phyloP scores from a whole-genome alignment of 2,888 invertebrate genomes.

The Cheilosia scutellata region DNA sequence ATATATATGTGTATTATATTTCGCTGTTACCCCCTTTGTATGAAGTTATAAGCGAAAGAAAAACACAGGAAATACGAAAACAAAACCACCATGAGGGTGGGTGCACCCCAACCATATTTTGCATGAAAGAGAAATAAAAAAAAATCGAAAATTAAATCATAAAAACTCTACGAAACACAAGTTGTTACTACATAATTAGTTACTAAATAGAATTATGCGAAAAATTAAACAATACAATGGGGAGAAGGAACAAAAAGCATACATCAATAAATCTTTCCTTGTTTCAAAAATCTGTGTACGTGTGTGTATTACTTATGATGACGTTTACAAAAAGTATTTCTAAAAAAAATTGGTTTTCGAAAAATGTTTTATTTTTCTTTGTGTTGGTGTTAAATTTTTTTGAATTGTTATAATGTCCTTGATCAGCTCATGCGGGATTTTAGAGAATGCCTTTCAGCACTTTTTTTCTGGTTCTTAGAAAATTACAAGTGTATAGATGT shows the following conservation, averaged over 20 bases:
- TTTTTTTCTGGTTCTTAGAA: slow-evolving; percentile 2
- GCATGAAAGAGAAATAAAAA: slow-evolving; percentile 12
- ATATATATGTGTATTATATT: background rate
- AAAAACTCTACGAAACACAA: slow-evolving; percentile 25
- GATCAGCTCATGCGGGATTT: slow-evolving; percentile 66
- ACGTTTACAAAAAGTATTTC: slow-evolving; percentile 60
- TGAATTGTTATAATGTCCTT: slow-evolving; percentile 55
- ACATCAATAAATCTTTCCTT: slow-evolving; percentile 67
- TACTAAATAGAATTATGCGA: slow-evolving; percentile 32
- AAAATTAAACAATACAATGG: slow-evolving; percentile 24
- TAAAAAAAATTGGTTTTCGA: slow-evolving; percentile 39
- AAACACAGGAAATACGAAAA: slow-evolving; percentile 59
- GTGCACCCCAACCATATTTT: slow-evolving; percentile 41
- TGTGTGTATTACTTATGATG: slow-evolving; percentile 70
- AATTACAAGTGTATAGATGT: slow-evolving; percentile 9
- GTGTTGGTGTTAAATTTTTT: slow-evolving; percentile 60
- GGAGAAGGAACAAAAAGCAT: slow-evolving; percentile 42
- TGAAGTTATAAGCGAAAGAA: slow-evolving; percentile 47
- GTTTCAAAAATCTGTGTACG: slow-evolving; percentile 55
- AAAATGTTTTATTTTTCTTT: slow-evolving; percentile 44
- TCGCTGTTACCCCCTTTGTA: slow-evolving; percentile 28
- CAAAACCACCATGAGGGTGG: slow-evolving; percentile 59
- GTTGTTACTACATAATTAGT: slow-evolving; percentile 3
- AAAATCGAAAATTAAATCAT: slow-evolving; percentile 27
- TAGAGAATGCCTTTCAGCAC: slow-evolving; percentile 29